Evolutionary conservation across 2,797 vertebrate genomes (phyloP).

Genomic region (Perodicticus potto): DNA sequence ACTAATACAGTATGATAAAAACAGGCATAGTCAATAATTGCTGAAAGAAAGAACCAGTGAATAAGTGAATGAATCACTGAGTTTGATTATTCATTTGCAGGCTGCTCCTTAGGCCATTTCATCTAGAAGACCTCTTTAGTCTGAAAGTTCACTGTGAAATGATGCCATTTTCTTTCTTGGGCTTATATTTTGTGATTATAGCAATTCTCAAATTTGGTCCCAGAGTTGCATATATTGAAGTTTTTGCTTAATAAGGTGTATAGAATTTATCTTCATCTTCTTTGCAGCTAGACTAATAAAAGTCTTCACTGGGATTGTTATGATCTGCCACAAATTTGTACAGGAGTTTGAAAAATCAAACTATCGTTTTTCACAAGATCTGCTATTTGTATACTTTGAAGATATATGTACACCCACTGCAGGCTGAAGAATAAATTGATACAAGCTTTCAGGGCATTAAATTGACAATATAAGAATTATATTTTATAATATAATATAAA

Average conservation of each 20-base stretch:
- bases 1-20: neutral
- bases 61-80: neutral
- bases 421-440: neutral
- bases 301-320: constrained; percentile 3
- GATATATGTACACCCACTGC: neutral
- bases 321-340: neutral
- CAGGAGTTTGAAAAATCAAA: constrained; percentile 1
- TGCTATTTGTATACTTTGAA: constrained; percentile 52
- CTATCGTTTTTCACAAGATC: neutral
- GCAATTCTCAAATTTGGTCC: neutral
- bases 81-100: neutral
- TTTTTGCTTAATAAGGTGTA: neutral
- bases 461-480: constrained; percentile 2
- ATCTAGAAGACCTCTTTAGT: neutral
- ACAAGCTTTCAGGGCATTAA: neutral
- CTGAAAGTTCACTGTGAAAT: neutral
- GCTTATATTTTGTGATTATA: neutral
- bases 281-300: neutral
- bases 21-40: neutral
- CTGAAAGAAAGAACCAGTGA: neutral
- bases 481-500: no score
- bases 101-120: neutral
- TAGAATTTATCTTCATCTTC: constrained; percentile 3
- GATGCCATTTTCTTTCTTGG: neutral
- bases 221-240: neutral